Evolutionary conservation across 1,140 invertebrate species (phyloP).

Genomic region (Bombus pyrosoma): DNA sequence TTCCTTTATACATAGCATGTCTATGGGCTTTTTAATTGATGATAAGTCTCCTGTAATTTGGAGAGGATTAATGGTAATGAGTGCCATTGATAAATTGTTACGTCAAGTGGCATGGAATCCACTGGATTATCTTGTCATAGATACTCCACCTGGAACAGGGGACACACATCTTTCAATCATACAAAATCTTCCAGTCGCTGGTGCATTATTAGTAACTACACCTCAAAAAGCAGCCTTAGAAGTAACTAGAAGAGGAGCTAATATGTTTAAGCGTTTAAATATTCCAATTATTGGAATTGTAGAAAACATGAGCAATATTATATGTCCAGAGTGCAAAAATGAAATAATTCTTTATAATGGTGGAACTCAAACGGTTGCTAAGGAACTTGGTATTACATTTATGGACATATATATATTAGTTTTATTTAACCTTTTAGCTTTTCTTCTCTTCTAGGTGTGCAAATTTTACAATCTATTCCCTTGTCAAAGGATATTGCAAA

Average conservation of each 20-base stretch:
- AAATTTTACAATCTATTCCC: constrained; percentile 89
- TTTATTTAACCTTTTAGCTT: not conserved
- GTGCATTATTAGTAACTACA: constrained; percentile 92
- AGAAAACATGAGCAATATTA: constrained; percentile 92
- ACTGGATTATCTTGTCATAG: constrained; percentile 92
- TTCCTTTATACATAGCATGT: constrained; percentile 86
- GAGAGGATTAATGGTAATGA: constrained; percentile 97
- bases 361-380: constrained; percentile 82
- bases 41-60: constrained; percentile 92
- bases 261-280: constrained; percentile 91
- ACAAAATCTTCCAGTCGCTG: constrained; percentile 93
- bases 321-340: constrained; percentile 88
- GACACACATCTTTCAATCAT: constrained; percentile 94
- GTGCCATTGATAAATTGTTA: constrained; percentile 92
- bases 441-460: constrained; percentile 61
- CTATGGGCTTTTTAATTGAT: constrained; percentile 94
- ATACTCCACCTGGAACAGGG: constrained; percentile 96
- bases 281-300: constrained; percentile 92
- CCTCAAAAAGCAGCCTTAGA: constrained; percentile 92
- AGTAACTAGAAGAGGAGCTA: constrained; percentile 90
- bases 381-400: constrained; percentile 80
- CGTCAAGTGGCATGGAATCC: constrained; percentile 91
- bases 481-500: constrained; percentile 88
- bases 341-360: constrained; percentile 86
- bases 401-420: not conserved